phyloP scores from a whole-genome alignment of 2,113 vertebrate genomes.

The Lycaon pictus region DNA sequence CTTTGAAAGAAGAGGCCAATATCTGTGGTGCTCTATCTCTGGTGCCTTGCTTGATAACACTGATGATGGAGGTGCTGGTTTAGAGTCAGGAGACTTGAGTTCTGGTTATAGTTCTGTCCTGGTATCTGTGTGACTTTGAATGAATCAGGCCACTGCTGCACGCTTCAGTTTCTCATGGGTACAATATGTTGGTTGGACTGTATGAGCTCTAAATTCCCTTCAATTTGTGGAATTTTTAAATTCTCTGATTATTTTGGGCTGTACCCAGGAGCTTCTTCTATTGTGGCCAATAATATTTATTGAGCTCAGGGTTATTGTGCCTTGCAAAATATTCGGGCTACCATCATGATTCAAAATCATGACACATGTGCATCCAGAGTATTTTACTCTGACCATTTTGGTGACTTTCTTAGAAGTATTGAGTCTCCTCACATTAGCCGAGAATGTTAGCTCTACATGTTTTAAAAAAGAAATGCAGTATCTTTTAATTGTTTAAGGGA shows the following conservation, averaged over 20 bases:
- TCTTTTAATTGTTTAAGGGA: constrained; percentile 39
- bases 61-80: neutral
- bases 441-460: neutral
- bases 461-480: constrained; percentile 6
- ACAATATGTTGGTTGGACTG: neutral
- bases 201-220: neutral
- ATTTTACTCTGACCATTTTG: neutral
- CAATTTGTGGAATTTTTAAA: neutral
- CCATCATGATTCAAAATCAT: neutral
- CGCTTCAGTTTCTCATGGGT: neutral
- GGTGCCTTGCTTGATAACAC: neutral
- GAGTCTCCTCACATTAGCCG: neutral
- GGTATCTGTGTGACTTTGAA: accelerated
- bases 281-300: neutral
- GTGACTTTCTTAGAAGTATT: constrained; percentile 8
- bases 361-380: neutral
- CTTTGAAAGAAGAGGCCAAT: neutral
- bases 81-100: neutral
- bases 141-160: neutral
- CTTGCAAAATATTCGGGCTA: neutral
- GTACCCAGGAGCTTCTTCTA: neutral
- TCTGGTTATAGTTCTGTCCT: neutral
- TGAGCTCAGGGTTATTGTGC: neutral
- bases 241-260: constrained; percentile 1
- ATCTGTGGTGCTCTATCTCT: neutral